phyloP scores from a whole-genome alignment of 2,888 invertebrate genomes.

The Ganaspis brasiliensis region DNA sequence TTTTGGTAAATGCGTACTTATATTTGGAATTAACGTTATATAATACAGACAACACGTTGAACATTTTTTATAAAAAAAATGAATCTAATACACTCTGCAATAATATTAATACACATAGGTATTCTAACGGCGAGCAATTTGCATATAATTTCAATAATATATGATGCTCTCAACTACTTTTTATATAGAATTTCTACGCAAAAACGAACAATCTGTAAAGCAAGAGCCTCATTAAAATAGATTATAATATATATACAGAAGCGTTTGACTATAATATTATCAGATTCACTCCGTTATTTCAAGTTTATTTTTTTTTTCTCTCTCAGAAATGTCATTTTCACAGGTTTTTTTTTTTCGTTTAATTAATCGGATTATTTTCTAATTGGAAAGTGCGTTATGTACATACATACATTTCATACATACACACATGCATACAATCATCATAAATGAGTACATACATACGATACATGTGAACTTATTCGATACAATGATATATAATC shows the following conservation, averaged over 20 bases:
- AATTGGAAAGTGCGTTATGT: constrained; percentile 23
- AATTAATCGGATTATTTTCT: constrained; percentile 2
- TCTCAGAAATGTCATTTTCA: not conserved
- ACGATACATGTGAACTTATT: not conserved
- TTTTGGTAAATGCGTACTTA: not conserved
- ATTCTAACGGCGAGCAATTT: constrained; percentile 26
- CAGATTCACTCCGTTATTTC: constrained; percentile 8
- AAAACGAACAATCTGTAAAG: constrained; percentile 35
- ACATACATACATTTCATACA: constrained; percentile 29
- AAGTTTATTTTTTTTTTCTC: not conserved
- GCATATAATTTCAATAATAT: constrained; percentile 25
- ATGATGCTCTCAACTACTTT: not conserved
- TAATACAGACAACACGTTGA: constrained; percentile 19
- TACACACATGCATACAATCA: not conserved
- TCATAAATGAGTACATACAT: not conserved
- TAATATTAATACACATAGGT: constrained; percentile 13
- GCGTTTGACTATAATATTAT: not conserved
- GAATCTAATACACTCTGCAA: constrained; percentile 11
- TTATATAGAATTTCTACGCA: constrained; percentile 21
- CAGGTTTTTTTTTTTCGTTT: not conserved
- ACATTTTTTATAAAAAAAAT: constrained; percentile 25
- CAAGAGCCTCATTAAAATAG: constrained; percentile 6
- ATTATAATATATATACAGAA: constrained; percentile 24
- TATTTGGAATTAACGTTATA: constrained; percentile 1
- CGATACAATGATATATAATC: no score